Evolutionary conservation across 2,113 vertebrate species (phyloP).

Genomic region (Notothenia rossii): DNA sequence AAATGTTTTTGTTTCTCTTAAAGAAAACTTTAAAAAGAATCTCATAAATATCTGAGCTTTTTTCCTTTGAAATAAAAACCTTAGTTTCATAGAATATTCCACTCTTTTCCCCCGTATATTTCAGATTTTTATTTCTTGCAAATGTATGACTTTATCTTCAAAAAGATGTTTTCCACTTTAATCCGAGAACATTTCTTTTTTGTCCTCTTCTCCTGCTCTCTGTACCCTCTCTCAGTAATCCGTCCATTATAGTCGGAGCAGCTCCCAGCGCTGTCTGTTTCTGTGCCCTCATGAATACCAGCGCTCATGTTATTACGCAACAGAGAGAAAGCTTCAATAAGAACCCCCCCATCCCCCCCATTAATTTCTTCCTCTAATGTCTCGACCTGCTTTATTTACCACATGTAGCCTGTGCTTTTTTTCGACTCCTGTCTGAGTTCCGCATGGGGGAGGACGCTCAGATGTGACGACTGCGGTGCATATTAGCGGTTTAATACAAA

Average conservation of each 20-base stretch:
- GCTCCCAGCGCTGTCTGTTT: slow-evolving; percentile 37
- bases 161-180: too few species aligned
- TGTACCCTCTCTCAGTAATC: neutral
- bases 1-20: too few species aligned
- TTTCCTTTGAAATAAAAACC: too few species aligned
- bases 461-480: neutral
- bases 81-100: too few species aligned
- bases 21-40: too few species aligned
- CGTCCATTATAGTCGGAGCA: slow-evolving; percentile 47
- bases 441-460: neutral
- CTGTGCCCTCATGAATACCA: slow-evolving; percentile 29
- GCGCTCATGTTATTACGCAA: slow-evolving; percentile 44
- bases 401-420: slow-evolving; percentile 14
- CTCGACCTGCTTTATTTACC: neutral
- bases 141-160: too few species aligned
- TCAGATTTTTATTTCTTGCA: too few species aligned
- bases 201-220: too few species aligned
- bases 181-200: too few species aligned
- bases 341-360: neutral
- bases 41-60: too few species aligned
- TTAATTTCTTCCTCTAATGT: neutral
- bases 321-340: slow-evolving; percentile 27
- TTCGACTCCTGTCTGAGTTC: slow-evolving; percentile 2
- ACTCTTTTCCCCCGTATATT: too few species aligned
- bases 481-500: too few species aligned